phyloP scores from a whole-genome alignment of 2,113 vertebrate genomes.

The Grammomys surdaster region DNA sequence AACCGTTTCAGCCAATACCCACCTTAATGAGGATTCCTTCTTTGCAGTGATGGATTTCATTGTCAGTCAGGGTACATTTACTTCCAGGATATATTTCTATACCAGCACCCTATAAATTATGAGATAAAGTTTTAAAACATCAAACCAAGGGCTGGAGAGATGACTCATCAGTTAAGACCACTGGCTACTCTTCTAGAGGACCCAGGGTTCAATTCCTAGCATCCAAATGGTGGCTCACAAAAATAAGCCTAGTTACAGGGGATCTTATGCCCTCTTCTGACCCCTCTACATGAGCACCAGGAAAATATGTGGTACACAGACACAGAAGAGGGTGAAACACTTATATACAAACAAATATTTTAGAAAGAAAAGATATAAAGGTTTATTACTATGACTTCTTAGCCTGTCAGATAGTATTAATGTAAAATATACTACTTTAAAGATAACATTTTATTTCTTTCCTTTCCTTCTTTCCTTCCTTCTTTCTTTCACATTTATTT shows the following conservation, averaged over 20 bases:
- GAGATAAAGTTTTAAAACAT: conserved; percentile 2
- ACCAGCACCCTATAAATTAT: conserved; percentile 92
- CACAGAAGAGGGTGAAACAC: not conserved
- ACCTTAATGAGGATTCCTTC: conserved; percentile 99
- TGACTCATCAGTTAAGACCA: not conserved
- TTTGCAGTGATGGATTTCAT: conserved; percentile 96
- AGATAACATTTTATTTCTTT: not conserved
- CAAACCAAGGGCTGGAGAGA: not conserved
- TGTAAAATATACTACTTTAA: not conserved
- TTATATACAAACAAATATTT: not conserved
- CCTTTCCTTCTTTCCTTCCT: not conserved
- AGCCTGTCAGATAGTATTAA: not conserved
- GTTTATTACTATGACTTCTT: not conserved
- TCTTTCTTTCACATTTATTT: not conserved
- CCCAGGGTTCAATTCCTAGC: not conserved
- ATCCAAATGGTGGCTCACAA: not conserved
- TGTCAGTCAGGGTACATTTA: conserved; percentile 90
- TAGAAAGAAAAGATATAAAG: conserved; percentile 12
- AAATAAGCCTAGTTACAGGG: not conserved
- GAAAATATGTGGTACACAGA: not conserved
- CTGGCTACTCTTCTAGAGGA: not conserved
- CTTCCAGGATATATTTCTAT: conserved; percentile 97
- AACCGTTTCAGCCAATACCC: conserved; percentile 62
- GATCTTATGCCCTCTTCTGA: not conserved
- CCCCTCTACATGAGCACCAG: not conserved